phyloP scores from a whole-genome alignment of 2,888 invertebrate genomes.

The Xanthia togata region DNA sequence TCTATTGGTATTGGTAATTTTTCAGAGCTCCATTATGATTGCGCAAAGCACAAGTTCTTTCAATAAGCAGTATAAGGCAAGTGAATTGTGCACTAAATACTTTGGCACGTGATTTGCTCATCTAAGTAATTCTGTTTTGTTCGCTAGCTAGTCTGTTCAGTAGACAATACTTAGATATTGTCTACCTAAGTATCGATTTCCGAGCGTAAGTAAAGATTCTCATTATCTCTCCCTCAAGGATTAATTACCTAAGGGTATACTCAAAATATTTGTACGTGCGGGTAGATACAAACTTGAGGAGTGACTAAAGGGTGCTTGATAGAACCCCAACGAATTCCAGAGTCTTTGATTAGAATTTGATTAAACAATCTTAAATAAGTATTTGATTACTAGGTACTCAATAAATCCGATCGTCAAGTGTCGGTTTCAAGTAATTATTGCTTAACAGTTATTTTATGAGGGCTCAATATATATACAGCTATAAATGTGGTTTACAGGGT shows the following conservation, averaged over 20 bases:
- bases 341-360: not conserved
- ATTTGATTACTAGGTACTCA: not conserved
- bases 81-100: not conserved
- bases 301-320: constrained; percentile 3
- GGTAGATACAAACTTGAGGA: not conserved
- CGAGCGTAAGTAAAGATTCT: not conserved
- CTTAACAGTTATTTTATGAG: not conserved
- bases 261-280: not conserved
- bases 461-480: not conserved
- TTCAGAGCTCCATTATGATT: not conserved
- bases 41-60: not conserved
- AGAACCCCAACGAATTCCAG: not conserved
- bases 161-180: not conserved
- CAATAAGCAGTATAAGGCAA: not conserved
- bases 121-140: not conserved
- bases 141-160: not conserved
- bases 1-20: not conserved
- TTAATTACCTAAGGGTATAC: not conserved
- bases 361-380: constrained; percentile 1
- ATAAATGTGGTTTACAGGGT: not conserved
- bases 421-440: not conserved
- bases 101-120: not conserved
- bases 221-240: no score
- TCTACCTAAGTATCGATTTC: not conserved
- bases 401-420: not conserved